Conservation (phyloP, 2,797 vertebrate species). For the Dicrostonyx torquatus region DNA sequence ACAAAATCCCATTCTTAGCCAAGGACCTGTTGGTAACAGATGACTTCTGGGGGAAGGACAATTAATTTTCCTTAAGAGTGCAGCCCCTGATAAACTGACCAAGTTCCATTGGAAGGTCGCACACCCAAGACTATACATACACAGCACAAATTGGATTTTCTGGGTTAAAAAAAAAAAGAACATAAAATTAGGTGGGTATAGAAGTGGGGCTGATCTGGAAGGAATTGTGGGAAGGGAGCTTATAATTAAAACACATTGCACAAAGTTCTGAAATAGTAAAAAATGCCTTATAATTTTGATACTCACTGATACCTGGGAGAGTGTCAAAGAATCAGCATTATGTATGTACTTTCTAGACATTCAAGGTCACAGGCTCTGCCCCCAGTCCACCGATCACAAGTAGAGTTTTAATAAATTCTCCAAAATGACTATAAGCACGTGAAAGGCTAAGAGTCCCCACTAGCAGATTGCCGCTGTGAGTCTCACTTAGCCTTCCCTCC, state of each 20-base stretch:
- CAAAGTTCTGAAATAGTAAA: not conserved
- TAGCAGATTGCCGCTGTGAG: too few relatives aligned
- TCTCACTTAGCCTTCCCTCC: not conserved
- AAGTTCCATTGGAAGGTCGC: not conserved
- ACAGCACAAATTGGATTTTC: too few relatives aligned
- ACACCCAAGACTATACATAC: not conserved
- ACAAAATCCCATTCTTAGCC: not conserved
- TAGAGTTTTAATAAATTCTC: slow-evolving; percentile 47
- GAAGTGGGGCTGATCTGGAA: not conserved
- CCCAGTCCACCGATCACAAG: not conserved
- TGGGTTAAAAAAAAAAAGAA: not conserved
- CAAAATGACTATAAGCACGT: not conserved
- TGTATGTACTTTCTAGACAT: not conserved
- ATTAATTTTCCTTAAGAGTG: not conserved
- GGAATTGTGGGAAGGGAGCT: not conserved
- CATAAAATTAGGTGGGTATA: not conserved
- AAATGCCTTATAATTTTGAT: not conserved
- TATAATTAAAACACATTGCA: not conserved
- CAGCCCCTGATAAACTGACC: not conserved
- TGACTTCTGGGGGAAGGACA: not conserved
- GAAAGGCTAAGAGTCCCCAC: not conserved
- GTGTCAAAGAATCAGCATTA: not conserved
- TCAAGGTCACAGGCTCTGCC: not conserved
- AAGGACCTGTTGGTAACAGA: not conserved
- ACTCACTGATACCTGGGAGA: not conserved